Evolutionary conservation across 2,113 vertebrate species (phyloP).

Genomic region (Gymnarchus niloticus): DNA sequence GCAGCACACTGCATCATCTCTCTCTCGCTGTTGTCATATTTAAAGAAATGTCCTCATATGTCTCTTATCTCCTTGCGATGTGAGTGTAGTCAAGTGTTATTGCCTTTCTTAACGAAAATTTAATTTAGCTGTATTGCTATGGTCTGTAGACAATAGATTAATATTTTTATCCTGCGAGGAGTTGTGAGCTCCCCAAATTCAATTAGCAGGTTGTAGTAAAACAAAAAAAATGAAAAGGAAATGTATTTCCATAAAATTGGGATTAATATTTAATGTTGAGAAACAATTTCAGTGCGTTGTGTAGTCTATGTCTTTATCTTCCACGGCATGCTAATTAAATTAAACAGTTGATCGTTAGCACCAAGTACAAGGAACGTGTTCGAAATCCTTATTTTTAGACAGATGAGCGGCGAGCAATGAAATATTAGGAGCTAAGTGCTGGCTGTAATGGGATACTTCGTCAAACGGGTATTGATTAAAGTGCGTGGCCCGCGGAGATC

Average conservation of each 20-base stretch:
- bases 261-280: not conserved
- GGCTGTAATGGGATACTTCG: conserved; percentile 64
- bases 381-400: conserved; percentile 59
- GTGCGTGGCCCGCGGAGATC: conserved; percentile 48
- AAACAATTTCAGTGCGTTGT: not conserved
- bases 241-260: conserved; percentile 5
- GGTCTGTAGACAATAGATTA: not conserved
- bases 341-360: conserved; percentile 62
- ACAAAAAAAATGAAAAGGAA: not conserved
- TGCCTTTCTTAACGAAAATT: not conserved
- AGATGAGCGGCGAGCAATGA: conserved; percentile 57
- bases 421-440: conserved; percentile 70
- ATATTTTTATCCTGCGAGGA: not conserved
- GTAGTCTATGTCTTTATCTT: conserved; percentile 4
- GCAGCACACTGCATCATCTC: not conserved
- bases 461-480: conserved; percentile 67
- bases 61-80: not conserved
- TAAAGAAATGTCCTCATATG: not conserved
- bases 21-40: not conserved
- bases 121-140: not conserved
- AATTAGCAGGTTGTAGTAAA: not conserved
- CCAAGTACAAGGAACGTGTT: conserved; percentile 55
- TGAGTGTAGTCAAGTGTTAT: not conserved
- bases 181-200: not conserved
- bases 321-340: conserved; percentile 47